A percentile compares a stretch with the other conserved stretches of the same genome.
phyloP scores from a whole-genome alignment of 2,797 vertebrate species.

The Macroramphosus scolopax region DNA sequence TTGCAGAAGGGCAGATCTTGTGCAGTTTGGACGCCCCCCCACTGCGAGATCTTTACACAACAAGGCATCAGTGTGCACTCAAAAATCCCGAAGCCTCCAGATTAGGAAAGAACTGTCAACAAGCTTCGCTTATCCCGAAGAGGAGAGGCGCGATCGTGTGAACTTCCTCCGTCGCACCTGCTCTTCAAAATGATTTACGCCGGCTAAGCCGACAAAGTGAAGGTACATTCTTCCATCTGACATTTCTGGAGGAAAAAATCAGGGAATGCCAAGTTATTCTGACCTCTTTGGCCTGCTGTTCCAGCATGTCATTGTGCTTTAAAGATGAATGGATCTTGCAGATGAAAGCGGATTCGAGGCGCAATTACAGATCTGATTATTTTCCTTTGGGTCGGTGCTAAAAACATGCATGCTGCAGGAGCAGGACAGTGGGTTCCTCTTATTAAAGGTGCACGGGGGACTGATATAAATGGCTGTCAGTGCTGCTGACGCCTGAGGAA shows the following conservation, averaged over 20 bases:
- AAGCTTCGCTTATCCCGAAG: background rate
- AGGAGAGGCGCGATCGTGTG: constrained; percentile 26
- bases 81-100: constrained; percentile 38
- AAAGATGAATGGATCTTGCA: constrained; percentile 58
- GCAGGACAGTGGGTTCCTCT: constrained; percentile 31
- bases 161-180: no score
- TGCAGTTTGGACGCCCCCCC: constrained; percentile 20
- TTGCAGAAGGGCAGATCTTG: constrained; percentile 36
- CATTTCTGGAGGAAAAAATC: constrained; percentile 23
- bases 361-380: constrained; percentile 59
- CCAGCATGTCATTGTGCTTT: constrained; percentile 54
- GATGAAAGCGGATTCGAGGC: constrained; percentile 59
- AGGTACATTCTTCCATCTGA: constrained; percentile 12
- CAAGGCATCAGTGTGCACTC: background rate
- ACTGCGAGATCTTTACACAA: constrained; percentile 16
- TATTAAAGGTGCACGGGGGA: constrained; percentile 60
- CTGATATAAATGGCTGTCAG: constrained; percentile 61
- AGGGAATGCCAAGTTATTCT: constrained; percentile 21
- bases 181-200: constrained; percentile 43
- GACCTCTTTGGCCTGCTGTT: constrained; percentile 40
- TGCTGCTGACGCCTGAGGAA: constrained; percentile 56
- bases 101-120: background rate
- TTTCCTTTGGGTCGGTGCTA: constrained; percentile 68
- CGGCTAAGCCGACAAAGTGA: constrained; percentile 32
- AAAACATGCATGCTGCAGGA: constrained; percentile 37